These are phyloP conservation scores for Notodonta ziczac DNA, from an alignment of 2,888 invertebrate species.

Conservation along the genomic window DNA sequence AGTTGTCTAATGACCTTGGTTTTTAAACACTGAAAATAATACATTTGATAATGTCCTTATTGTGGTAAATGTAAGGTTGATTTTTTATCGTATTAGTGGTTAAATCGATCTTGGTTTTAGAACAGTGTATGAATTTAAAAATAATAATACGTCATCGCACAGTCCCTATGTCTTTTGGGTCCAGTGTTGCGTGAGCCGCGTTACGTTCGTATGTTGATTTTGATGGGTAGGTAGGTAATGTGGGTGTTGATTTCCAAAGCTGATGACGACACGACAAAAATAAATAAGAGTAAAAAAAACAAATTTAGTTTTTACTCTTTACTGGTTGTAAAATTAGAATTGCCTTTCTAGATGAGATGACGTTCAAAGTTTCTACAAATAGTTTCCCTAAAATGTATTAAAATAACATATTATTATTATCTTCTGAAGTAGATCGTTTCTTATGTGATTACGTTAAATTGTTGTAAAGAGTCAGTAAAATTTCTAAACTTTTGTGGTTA, in stretches of 20 bases:
- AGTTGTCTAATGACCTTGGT: neutral
- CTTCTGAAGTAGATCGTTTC: no score
- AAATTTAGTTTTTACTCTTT: no score
- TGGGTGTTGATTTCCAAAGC: slow-evolving; percentile 52
- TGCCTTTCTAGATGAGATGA: no score
- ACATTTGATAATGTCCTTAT: slow-evolving; percentile 14
- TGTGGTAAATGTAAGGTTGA: neutral
- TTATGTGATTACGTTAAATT: no score
- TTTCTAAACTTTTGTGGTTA: no score
- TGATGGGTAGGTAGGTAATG: slow-evolving; percentile 56
- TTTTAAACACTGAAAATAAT: neutral
- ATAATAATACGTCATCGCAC: slow-evolving; percentile 76
- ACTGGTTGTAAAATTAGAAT: no score
- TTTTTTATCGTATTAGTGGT: neutral
- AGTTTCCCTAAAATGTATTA: no score
- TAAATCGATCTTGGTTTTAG: slow-evolving; percentile 14
- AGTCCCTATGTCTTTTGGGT: slow-evolving; percentile 76
- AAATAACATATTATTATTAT: no score
- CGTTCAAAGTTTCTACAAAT: no score
- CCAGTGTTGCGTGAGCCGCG: slow-evolving; percentile 67
- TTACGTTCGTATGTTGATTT: slow-evolving; percentile 72
- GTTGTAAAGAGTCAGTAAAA: no score
- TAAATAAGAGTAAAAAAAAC: neutral
- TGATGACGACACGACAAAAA: slow-evolving; percentile 27
- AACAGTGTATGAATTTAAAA: slow-evolving; percentile 75